Conservation (phyloP, 2,797 vertebrate genomes). For the Sebastiscus tertius region DNA sequence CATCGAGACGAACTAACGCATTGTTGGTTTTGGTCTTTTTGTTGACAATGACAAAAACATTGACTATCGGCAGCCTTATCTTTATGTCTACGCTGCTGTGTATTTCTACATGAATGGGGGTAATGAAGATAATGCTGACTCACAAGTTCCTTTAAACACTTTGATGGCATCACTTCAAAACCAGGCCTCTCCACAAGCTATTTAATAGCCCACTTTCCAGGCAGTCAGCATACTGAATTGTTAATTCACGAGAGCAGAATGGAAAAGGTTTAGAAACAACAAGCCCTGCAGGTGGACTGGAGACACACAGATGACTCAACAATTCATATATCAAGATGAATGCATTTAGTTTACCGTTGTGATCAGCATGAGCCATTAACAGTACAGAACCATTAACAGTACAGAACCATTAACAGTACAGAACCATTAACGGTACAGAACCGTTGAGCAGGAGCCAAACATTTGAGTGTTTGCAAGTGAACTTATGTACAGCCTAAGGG, state of each 20-base stretch:
- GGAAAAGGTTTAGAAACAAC: conserved; percentile 14
- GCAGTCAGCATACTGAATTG: conserved; percentile 24
- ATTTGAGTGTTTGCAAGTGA: not conserved
- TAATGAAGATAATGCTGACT: not conserved
- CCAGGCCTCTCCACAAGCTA: not conserved
- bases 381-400: not conserved
- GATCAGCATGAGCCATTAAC: conserved; percentile 7
- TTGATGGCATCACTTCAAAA: not conserved
- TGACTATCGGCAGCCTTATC: not conserved
- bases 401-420: not conserved
- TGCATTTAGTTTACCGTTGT: not conserved
- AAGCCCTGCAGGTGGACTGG: not conserved
- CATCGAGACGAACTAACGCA: not conserved
- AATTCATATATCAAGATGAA: not conserved
- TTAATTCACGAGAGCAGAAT: conserved; percentile 9
- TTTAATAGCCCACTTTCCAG: conserved; percentile 30
- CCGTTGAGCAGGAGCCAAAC: not conserved
- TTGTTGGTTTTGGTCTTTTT: not conserved
- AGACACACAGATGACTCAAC: conserved; percentile 17
- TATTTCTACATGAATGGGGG: not conserved
- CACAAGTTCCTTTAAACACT: not conserved
- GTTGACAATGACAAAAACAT: not conserved
- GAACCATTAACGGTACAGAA: not conserved
- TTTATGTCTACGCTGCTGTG: not conserved
- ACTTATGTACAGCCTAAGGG: not conserved